Evolutionary conservation across 2,113 vertebrate genomes (phyloP), one percentile per base, ranked within the genome.

Genomic region (Ciconia maguari): DNA sequence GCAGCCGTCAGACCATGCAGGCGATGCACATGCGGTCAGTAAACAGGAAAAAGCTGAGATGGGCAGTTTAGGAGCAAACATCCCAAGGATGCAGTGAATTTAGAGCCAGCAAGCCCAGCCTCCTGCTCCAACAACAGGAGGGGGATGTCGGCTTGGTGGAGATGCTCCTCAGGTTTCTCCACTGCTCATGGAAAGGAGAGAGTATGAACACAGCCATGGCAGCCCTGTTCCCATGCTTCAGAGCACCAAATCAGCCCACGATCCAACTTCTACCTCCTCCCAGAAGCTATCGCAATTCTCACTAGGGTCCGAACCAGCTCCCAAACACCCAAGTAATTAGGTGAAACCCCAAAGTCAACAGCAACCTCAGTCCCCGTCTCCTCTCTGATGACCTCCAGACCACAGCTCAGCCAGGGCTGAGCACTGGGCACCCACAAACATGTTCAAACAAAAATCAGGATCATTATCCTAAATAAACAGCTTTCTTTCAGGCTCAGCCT

Each of bases 121-220:
- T 74, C 38, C 57, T 72, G 72, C 64, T 94, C 46, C 9, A 76
- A 10, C 60, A 72, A n/a, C 24, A 48, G 22, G 14, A 84, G 26
- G 54, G 38, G 29, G 10, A 26, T 1, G 0, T 34, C 9, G 14
- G 38, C 36, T 34, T 29, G 48, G 38, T 34, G 34, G 30, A 78
- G 34, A 42, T 49, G 83, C 19, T 80, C 38, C 36, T 30, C 30
- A 24, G 36, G 52, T 69, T 76, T 78, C 66, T 82, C 30, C 54
- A 74, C 20, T 11, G 2, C 44, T 48, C 52, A 11, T 1, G 5
- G 49, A 30, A 88, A 62, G 26, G 42, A 72, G 22, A 34, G 13
- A 80, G 25, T 44, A 90, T 3, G 18, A 16, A 19, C n/a, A 55
- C 16, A 68, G 54, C 4, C 19, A 12, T 0, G 0, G 42, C 51